Percentiles rank a stretch among this genome's conserved stretches.
phyloP scores from a whole-genome alignment of 2,113 vertebrate genomes.

The Pipa parva region DNA sequence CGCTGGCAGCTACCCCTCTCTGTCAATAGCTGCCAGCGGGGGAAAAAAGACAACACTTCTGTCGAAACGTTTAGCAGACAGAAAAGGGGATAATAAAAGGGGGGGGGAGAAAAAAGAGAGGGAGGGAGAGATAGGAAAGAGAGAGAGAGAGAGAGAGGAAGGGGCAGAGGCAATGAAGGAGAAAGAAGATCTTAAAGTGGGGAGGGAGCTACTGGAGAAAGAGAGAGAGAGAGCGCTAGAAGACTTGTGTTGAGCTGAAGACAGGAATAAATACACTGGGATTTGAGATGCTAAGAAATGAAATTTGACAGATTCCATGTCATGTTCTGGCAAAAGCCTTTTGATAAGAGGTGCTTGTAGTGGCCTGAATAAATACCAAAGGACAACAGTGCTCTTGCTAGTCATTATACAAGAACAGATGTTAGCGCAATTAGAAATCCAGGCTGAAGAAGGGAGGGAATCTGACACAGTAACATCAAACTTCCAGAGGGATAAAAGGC shows the following conservation, averaged over 20 bases:
- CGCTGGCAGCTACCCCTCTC: conserved; percentile 97
- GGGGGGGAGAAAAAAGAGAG: conserved; percentile 43
- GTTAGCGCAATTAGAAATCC: conserved; percentile 77
- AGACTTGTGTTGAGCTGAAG: conserved; percentile 58
- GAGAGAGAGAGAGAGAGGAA: conserved; percentile 44
- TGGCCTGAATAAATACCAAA: conserved; percentile 79
- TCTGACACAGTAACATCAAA: conserved; percentile 71
- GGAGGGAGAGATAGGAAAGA: conserved; percentile 38
- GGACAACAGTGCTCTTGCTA: conserved; percentile 78
- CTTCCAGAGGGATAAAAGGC: conserved; percentile 41
- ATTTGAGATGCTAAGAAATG: conserved; percentile 84
- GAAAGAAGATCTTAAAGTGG: conserved; percentile 64
- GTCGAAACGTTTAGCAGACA: conserved; percentile 99
- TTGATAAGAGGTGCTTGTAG: conserved; percentile 83
- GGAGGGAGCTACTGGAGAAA: conserved; percentile 15
- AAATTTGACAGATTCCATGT: conserved; percentile 86
- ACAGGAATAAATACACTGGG: conserved; percentile 79
- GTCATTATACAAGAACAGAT: conserved; percentile 81
- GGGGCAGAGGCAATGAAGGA: conserved; percentile 57
- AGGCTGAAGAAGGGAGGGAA: conserved; percentile 65
- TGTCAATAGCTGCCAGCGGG: conserved; percentile 98
- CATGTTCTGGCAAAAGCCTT: conserved; percentile 79
- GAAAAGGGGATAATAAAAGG: conserved; percentile 79
- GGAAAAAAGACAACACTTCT: conserved; percentile 82
- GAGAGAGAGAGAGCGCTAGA: background rate